These are phyloP conservation scores for Pimephales promelas DNA, from an alignment of 2,113 vertebrate species.

Conservation along the genomic window DNA sequence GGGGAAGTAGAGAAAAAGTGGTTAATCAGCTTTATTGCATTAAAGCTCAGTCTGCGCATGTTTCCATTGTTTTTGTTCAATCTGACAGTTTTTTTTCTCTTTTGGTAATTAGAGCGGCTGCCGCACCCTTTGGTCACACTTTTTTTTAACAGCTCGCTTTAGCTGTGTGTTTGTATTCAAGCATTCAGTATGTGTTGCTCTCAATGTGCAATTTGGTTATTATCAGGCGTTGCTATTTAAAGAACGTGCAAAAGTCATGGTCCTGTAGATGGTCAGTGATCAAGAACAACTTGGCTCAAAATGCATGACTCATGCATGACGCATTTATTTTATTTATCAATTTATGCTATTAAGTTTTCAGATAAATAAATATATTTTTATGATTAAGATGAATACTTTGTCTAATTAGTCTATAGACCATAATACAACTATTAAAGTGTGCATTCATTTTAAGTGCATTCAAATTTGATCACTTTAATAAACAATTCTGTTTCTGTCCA, in stretches of 20 bases:
- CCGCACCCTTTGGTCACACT: not conserved
- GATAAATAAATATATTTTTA: not conserved
- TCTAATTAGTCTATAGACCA: not conserved
- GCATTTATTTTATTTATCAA: not conserved
- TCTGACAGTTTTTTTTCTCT: not conserved
- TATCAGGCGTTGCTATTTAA: not conserved
- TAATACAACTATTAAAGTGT: not conserved
- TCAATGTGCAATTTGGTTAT: not conserved
- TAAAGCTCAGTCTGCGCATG: not conserved
- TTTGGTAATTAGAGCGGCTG: not conserved
- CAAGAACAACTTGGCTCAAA: not conserved
- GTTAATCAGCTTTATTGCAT: not conserved
- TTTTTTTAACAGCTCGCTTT: slow-evolving; percentile 71
- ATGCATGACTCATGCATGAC: not conserved
- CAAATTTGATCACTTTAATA: not conserved
- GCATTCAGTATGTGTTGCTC: not conserved
- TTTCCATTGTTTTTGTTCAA: not conserved
- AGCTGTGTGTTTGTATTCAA: slow-evolving; percentile 69
- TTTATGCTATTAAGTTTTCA: too few species aligned
- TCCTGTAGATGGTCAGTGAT: not conserved
- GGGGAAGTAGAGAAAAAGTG: not conserved
- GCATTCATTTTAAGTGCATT: not conserved
- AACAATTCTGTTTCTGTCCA: not conserved
- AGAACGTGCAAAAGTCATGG: not conserved
- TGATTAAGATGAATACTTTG: not conserved